Percentiles rank a stretch among this genome's conserved stretches.
Conservation (phyloP, 2,797 vertebrate species). For the Crenichthys baileyi region DNA sequence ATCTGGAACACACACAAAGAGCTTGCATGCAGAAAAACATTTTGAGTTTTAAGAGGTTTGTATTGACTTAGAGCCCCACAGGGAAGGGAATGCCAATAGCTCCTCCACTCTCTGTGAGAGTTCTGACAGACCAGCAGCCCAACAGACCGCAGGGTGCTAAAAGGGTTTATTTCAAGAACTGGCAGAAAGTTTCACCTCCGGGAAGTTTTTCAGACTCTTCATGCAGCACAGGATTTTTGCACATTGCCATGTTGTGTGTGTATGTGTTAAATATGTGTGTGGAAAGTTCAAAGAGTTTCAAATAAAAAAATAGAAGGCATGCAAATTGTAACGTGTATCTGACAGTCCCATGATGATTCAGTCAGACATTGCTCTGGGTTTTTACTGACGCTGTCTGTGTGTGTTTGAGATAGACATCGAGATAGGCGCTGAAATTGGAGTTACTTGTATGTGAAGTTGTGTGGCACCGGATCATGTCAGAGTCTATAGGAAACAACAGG, state of each 20-base stretch:
- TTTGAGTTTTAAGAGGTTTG: conserved; percentile 62
- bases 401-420: not conserved
- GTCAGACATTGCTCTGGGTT: conserved; percentile 34
- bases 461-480: conserved; percentile 57
- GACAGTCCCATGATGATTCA: conserved; percentile 46
- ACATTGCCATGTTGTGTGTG: conserved; percentile 24
- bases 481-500: conserved; percentile 68
- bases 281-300: conserved; percentile 61
- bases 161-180: conserved; percentile 68
- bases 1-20: conserved; percentile 6
- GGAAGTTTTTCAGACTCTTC: conserved; percentile 48
- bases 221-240: conserved; percentile 39
- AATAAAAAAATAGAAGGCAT: conserved; percentile 45
- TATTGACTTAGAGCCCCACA: conserved; percentile 66
- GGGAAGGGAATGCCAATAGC: conserved; percentile 65
- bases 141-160: conserved; percentile 71
- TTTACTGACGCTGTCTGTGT: conserved; percentile 3
- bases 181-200: conserved; percentile 60
- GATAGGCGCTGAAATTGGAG: not conserved
- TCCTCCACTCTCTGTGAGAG: conserved; percentile 54
- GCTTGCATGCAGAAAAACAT: conserved; percentile 26
- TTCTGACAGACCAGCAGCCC: conserved; percentile 63
- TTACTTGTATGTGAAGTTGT: conserved; percentile 7
- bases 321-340: conserved; percentile 43
- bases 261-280: conserved; percentile 11